phyloP scores from a whole-genome alignment of 2,888 invertebrate species.

The Drosophila yooni region DNA sequence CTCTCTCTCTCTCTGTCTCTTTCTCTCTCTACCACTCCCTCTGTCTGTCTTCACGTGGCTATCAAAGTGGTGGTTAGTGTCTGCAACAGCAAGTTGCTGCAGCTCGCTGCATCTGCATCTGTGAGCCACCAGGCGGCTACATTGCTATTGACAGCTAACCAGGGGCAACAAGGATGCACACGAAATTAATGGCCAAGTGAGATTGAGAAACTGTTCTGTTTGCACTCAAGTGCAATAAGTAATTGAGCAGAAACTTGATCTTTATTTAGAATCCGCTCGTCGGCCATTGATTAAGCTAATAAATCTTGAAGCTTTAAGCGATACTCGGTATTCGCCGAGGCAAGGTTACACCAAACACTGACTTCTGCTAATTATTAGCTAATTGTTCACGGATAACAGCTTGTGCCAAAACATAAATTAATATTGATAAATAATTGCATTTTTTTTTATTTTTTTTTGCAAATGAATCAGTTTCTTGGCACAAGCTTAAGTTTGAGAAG shows the following conservation, averaged over 20 bases:
- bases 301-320: not conserved
- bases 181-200: slow-evolving; percentile 34
- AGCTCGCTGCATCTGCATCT: slow-evolving; percentile 62
- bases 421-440: not conserved
- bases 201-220: slow-evolving; percentile 25
- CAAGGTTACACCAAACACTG: not conserved
- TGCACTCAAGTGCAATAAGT: slow-evolving; percentile 30
- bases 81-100: slow-evolving; percentile 3
- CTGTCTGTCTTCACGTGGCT: slow-evolving; percentile 15
- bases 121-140: slow-evolving; percentile 46
- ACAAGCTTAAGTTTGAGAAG: not conserved
- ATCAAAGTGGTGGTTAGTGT: slow-evolving; percentile 28
- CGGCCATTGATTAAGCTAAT: not conserved
- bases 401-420: not conserved
- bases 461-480: not conserved
- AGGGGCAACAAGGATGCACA: not conserved
- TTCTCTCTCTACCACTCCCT: too few relatives aligned
- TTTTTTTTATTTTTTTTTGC: not conserved
- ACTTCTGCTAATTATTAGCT: not conserved
- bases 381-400: not conserved
- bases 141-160: slow-evolving; percentile 69
- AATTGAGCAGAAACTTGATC: slow-evolving; percentile 17
- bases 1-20: not conserved
- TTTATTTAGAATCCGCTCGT: slow-evolving; percentile 2
- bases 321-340: not conserved